A percentile compares a stretch with the other conserved stretches of the same genome.
Evolutionary conservation across 2,888 invertebrate species (phyloP).

Genomic region (Eupithecia abbreviata): DNA sequence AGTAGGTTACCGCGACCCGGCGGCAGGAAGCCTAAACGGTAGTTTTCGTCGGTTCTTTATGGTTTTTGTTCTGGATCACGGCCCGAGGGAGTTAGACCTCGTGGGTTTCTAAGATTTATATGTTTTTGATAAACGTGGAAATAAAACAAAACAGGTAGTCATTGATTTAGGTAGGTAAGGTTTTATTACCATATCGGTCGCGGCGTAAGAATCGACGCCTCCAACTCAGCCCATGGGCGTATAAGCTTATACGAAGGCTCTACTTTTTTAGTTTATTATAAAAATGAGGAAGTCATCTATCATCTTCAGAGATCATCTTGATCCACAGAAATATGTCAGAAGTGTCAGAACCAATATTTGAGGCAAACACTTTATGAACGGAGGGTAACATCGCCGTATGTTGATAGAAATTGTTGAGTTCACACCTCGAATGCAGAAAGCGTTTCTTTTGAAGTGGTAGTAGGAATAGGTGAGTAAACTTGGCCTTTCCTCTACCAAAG

Average conservation of each 20-base stretch:
- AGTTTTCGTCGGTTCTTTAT: constrained; percentile 67
- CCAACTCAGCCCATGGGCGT: too few species aligned
- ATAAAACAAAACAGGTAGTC: background rate
- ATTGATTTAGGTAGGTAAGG: background rate
- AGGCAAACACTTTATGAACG: constrained; percentile 5
- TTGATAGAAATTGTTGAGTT: background rate
- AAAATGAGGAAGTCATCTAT: background rate
- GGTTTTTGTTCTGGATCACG: constrained; percentile 65
- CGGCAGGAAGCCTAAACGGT: constrained; percentile 66
- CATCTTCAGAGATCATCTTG: background rate
- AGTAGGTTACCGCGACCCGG: constrained; percentile 46
- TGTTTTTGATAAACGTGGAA: constrained; percentile 24
- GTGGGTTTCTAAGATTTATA: constrained; percentile 26
- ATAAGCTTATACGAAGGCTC: background rate
- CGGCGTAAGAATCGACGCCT: too few species aligned
- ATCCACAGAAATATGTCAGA: background rate
- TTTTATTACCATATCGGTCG: too few species aligned
- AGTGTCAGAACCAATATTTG: background rate
- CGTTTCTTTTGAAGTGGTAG: constrained; percentile 18
- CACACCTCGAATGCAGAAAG: constrained; percentile 27
- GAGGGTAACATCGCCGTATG: constrained; percentile 5
- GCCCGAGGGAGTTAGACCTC: constrained; percentile 30
- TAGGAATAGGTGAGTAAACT: background rate
- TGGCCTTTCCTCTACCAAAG: background rate
- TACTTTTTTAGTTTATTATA: background rate